Evolutionary conservation across 2,113 vertebrate species (phyloP), one percentile per base, ranked within the genome.

Genomic region (Sisor rabdophorus): DNA sequence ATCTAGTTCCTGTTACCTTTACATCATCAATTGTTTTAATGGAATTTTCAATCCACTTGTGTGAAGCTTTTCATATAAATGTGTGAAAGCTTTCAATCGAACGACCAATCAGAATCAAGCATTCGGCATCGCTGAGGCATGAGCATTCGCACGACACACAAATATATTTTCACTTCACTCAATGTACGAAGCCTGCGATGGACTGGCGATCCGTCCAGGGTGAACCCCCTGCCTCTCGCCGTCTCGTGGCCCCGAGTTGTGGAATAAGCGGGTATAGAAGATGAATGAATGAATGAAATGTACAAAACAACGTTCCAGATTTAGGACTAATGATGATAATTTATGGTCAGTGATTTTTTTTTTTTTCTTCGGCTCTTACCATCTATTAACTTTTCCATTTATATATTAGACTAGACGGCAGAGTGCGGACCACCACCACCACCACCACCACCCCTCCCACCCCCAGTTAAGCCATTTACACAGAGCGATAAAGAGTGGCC

Each of bases 401-500:
- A n/a, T n/a, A 5, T 28, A 26, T 44, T 59, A 73, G 55, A 72
- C 53, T 44, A 47, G 61, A 55, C 67, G 58, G 30, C 52, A n/a
- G 26, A 80, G 26, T 50, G 50, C 67, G 19, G 52, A n/a, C n/a
- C n/a, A n/a, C n/a, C n/a, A n/a, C n/a, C n/a, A n/a, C n/a, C n/a
- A n/a, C n/a, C n/a, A n/a, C n/a, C n/a, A n/a, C n/a, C n/a, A n/a
- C n/a, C n/a, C n/a, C n/a, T n/a, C n/a, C n/a, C n/a, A n/a, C 26
- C 28, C n/a, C 36, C 28, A 44, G n/a, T 12, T 24, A 6, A 40
- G 55, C 22, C 30, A n/a, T 10, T 32, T 54, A 30, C 72, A 58
- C n/a, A 50, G 55, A 58, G 71, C 24, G 55, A 47, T 75, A 63
- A 72, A 17, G 71, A 59, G 22, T 2, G 59, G 22, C 32, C 36